Evolutionary conservation across 2,113 vertebrate genomes (phyloP).

Genomic region (Cromileptes altivelis): DNA sequence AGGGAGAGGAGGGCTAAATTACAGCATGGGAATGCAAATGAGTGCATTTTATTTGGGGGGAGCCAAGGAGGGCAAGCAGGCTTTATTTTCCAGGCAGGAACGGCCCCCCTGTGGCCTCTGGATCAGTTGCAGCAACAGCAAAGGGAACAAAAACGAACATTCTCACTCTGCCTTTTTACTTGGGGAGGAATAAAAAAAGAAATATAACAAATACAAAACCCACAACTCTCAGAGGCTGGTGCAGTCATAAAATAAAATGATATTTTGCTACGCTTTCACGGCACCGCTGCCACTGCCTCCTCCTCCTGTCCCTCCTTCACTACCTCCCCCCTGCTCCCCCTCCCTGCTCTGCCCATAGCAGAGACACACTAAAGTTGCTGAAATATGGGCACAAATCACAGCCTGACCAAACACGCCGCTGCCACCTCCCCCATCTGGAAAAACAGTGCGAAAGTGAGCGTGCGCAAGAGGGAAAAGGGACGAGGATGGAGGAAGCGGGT

Average conservation of each 20-base stretch:
- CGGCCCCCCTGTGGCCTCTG: constrained; percentile 69
- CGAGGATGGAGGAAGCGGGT: constrained; percentile 47
- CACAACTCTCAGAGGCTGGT: constrained; percentile 53
- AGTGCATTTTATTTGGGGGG: constrained; percentile 73
- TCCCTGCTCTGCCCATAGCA: constrained; percentile 12
- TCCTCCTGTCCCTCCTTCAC: constrained; percentile 24
- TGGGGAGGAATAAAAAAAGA: constrained; percentile 53
- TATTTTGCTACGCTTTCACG: constrained; percentile 50
- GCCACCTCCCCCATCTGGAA: constrained; percentile 55
- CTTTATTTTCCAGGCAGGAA: constrained; percentile 72
- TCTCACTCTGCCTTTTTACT: constrained; percentile 58
- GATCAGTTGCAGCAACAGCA: constrained; percentile 67
- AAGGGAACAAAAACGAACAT: constrained; percentile 57
- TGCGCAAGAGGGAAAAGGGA: constrained; percentile 7
- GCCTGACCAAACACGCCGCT: constrained; percentile 58
- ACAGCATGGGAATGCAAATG: constrained; percentile 76
- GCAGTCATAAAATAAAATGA: constrained; percentile 72
- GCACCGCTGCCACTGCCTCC: neutral
- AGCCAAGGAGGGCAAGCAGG: constrained; percentile 60
- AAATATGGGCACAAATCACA: constrained; percentile 67
- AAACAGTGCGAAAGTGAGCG: constrained; percentile 47
- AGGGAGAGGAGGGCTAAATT: constrained; percentile 57
- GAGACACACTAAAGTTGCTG: constrained; percentile 60
- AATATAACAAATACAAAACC: constrained; percentile 62
- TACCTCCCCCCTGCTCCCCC: neutral